phyloP scores from a whole-genome alignment of 2,113 vertebrate genomes.

The Bubo blakistoni region DNA sequence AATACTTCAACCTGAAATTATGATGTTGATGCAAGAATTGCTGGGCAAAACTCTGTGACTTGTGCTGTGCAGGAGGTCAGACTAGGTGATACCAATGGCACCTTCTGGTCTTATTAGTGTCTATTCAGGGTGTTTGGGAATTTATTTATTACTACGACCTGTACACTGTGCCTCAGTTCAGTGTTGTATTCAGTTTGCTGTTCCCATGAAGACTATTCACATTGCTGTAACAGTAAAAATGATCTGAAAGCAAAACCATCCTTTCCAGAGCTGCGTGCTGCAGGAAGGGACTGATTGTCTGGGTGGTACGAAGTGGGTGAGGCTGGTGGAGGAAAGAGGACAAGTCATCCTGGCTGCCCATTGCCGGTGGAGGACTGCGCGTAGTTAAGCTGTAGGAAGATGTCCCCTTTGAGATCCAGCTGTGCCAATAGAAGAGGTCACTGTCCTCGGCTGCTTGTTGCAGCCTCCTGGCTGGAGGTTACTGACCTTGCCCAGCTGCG shows the following conservation, averaged over 20 bases:
- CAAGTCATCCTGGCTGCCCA: rapidly evolving
- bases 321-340: background rate
- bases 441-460: background rate
- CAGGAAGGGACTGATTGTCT: background rate
- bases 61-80: background rate
- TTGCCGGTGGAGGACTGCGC: rapidly evolving
- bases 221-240: background rate
- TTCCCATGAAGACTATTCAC: background rate
- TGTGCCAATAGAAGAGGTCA: background rate
- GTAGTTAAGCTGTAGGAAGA: background rate
- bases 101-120: background rate
- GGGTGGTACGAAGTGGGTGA: background rate
- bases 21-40: background rate
- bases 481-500: background rate
- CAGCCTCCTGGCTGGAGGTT: background rate
- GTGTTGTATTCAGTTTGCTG: background rate
- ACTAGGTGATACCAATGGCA: background rate
- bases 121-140: background rate
- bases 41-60: background rate
- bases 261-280: background rate
- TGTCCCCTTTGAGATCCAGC: background rate
- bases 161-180: background rate
- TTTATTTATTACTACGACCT: background rate
- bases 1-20: background rate
- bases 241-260: background rate